Percentiles rank a stretch among this genome's conserved stretches.
These are phyloP conservation scores for Saxidomus purpurata DNA, from an alignment of 1,140 invertebrate genomes.

Conservation along the genomic window DNA sequence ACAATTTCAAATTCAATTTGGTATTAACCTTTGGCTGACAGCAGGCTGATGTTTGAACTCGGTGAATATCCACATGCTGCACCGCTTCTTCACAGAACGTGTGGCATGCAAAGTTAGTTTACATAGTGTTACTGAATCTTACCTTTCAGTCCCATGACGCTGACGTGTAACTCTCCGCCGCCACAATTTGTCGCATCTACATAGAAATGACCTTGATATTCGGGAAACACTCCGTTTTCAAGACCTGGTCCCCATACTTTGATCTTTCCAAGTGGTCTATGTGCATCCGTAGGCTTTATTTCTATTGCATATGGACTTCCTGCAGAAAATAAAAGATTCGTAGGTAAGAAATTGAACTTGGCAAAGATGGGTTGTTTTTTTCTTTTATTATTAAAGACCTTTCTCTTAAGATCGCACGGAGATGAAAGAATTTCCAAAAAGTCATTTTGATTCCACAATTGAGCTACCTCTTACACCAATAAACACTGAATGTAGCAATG, in stretches of 20 bases:
- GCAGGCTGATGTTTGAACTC: no score
- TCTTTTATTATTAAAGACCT: neutral
- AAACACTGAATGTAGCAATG: no score
- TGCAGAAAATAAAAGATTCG: constrained; percentile 86
- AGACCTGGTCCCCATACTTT: constrained; percentile 95
- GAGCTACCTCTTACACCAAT: no score
- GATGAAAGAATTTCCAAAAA: neutral
- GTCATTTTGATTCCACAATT: no score
- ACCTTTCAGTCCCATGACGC: constrained; percentile 98
- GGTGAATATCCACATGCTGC: no score
- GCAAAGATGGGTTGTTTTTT: neutral
- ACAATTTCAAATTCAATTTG: no score
- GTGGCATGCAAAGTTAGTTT: no score
- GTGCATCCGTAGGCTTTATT: constrained; percentile 90
- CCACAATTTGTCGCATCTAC: constrained; percentile 99
- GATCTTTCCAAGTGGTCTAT: constrained; percentile 94
- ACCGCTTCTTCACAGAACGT: no score
- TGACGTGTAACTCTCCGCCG: constrained; percentile 92
- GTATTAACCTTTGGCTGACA: no score
- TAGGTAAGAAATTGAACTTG: no score
- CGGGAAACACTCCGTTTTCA: constrained; percentile 95
- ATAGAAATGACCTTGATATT: constrained; percentile 97
- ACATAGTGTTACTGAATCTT: no score
- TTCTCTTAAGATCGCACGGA: neutral
- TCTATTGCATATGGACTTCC: constrained; percentile 96